A percentile compares a stretch with the other conserved stretches of the same genome.
phyloP scores from a whole-genome alignment of 1,140 invertebrate genomes.

The Chrysopa pallens region DNA sequence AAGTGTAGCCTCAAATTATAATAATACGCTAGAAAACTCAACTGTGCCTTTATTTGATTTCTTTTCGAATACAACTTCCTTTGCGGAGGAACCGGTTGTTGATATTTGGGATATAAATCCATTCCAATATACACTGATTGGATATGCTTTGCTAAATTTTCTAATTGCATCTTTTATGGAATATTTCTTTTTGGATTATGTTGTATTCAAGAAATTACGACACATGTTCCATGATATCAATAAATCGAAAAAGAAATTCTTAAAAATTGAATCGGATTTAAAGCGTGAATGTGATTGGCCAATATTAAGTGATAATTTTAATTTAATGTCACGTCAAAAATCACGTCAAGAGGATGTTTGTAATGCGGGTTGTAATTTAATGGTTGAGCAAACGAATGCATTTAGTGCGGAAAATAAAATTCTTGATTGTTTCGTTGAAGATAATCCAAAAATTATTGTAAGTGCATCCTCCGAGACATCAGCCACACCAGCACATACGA shows the following conservation, averaged over 20 bases:
- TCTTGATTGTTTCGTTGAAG: slow-evolving; percentile 22
- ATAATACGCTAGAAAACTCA: neutral
- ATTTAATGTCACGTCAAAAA: slow-evolving; percentile 15
- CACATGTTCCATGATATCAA: slow-evolving; percentile 29
- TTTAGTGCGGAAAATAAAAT: slow-evolving; percentile 21
- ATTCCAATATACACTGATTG: slow-evolving; percentile 28
- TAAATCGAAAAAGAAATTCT: slow-evolving; percentile 39
- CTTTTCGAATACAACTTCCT: neutral
- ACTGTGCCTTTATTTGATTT: neutral
- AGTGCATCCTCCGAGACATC: too few species aligned
- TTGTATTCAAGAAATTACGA: slow-evolving; percentile 34
- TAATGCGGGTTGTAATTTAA: slow-evolving; percentile 5
- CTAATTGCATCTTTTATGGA: slow-evolving; percentile 34
- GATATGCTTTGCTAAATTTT: slow-evolving; percentile 33
- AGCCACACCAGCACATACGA: too few species aligned
- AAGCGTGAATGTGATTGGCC: slow-evolving; percentile 39
- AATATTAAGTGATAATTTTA: slow-evolving; percentile 23
- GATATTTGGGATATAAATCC: neutral
- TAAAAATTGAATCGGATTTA: slow-evolving; percentile 36
- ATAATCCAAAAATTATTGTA: too few species aligned
- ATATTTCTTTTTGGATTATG: slow-evolving; percentile 32
- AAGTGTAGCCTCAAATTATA: neutral
- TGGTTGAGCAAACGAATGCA: slow-evolving; percentile 23
- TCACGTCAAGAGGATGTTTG: neutral
- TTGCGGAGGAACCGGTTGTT: too few species aligned